These are phyloP conservation scores for Metridium senile DNA, from an alignment of 92 coral and sea anemone species.

Conservation along the genomic window DNA sequence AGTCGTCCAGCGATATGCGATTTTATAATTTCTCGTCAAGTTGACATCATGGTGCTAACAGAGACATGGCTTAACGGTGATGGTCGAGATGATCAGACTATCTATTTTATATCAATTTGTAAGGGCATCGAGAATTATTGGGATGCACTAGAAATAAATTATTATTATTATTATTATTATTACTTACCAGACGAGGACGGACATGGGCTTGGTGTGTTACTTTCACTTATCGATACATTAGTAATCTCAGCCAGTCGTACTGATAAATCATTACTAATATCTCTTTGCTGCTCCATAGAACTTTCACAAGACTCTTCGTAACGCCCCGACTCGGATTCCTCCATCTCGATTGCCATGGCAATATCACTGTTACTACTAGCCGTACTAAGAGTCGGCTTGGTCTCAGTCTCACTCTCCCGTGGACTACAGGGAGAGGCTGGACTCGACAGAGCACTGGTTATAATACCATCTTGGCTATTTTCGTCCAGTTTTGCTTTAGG, in stretches of 20 bases:
- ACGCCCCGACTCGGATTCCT: slow-evolving; percentile 33
- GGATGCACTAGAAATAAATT: too few relatives aligned
- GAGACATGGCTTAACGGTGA: too few relatives aligned
- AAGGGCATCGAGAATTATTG: too few relatives aligned
- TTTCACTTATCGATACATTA: slow-evolving; percentile 51
- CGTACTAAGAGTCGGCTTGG: slow-evolving; percentile 56
- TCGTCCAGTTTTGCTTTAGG: slow-evolving; percentile 46
- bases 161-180: too few relatives aligned
- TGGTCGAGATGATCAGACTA: too few relatives aligned
- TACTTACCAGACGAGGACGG: slow-evolving; percentile 86
- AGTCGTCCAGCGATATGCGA: too few relatives aligned
- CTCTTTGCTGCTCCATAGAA: slow-evolving; percentile 21
- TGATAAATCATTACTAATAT: slow-evolving; percentile 20
- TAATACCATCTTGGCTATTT: slow-evolving; percentile 47
- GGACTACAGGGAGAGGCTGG: slow-evolving; percentile 81
- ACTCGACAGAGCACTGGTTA: slow-evolving; percentile 61
- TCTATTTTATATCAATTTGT: too few relatives aligned
- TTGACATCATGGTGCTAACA: too few relatives aligned
- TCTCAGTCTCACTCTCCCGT: slow-evolving; percentile 72
- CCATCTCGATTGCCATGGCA: slow-evolving; percentile 49
- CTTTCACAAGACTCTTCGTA: slow-evolving; percentile 31
- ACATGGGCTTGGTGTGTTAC: slow-evolving; percentile 85
- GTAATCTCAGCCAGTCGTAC: slow-evolving; percentile 62
- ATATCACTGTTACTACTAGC: slow-evolving; percentile 81
- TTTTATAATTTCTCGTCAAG: too few relatives aligned